A percentile compares a stretch with the other conserved stretches of the same genome.
phyloP scores from a whole-genome alignment of 2,113 vertebrate species.

The Chlorodrepanis virens region DNA sequence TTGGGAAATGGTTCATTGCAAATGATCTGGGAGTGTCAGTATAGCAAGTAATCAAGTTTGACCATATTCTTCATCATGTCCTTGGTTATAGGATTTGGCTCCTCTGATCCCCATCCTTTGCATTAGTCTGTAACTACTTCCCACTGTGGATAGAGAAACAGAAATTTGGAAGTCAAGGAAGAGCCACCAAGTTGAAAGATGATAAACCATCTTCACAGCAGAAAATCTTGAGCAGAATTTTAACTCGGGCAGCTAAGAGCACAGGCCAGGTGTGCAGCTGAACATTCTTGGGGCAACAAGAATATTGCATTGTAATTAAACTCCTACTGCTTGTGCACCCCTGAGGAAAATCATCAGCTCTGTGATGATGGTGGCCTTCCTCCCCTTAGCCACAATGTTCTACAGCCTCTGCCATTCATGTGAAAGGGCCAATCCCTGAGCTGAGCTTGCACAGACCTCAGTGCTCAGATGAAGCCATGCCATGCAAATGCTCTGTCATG shows the following conservation, averaged over 20 bases:
- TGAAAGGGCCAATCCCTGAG: background rate
- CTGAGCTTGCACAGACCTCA: background rate
- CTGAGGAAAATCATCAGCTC: background rate
- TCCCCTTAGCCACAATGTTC: accelerated
- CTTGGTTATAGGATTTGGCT: background rate
- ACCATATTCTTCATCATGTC: background rate
- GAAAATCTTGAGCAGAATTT: background rate
- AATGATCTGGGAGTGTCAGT: background rate
- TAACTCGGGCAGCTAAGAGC: background rate
- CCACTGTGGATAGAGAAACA: background rate
- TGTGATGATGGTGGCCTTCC: background rate
- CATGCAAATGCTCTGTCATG: background rate
- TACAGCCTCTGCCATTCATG: accelerated
- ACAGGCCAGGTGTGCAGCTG: background rate
- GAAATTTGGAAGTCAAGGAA: background rate
- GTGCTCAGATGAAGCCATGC: accelerated
- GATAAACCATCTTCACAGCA: background rate
- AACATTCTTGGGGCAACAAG: accelerated
- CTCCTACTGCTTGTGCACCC: background rate
- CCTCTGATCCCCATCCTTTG: background rate
- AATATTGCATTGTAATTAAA: background rate
- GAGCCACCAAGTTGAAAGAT: accelerated
- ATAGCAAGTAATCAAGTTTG: background rate
- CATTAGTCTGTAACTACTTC: background rate
- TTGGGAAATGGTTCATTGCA: background rate